Base-by-base conservation (phyloP, 1,140 invertebrate genomes). In the Ceratina japonica region DNA sequence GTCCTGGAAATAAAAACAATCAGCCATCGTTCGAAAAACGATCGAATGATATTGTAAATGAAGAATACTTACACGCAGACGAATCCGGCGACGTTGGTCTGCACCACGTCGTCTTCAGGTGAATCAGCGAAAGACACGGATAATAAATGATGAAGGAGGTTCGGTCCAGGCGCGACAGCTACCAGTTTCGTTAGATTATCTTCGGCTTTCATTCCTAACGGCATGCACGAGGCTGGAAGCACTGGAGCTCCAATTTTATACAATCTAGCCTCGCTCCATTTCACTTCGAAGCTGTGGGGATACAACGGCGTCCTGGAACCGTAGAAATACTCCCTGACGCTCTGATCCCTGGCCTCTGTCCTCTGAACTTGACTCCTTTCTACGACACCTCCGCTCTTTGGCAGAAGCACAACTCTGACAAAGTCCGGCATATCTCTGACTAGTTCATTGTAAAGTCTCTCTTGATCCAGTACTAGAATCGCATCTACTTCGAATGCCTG, bases 321-420 rank as follows among this genome's bases (percentile, higher is more conserved):
- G 93, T 99, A 99, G 92, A 99, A 99, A 93, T 99, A 99, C 92
- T 99, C 97, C 62, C 97, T 92, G 20, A 99, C 96, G 62, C 97
- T 94, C 68, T 94, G 93, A 92, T 99, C 97, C 70, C 97, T 93
- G 0, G 94, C 91, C 90, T 98, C 97, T 2, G 92, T 93, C 69
- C 98, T 93, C 74, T 95, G 94, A 20, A 94, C 91, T 75, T 95
- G 93, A 75, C 94, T 97, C 75, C 98, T 93, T 90, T 98, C 97
- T 0, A 98, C 98, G 31, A 98, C 98, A 64, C 98, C 98, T 56
- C 98, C 98, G 92, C 98, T 99, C 93, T 99, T 99, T 4, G 98
- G 98, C 71, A 98, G 92, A 86, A 98, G 96, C 0, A 99, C 95
- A 22, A 99, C 96, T 93, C 97, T 97, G 0, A 99, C 97, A 93